phyloP scores from a whole-genome alignment of 2,797 vertebrate genomes.

The Semaprochilodus insignis region DNA sequence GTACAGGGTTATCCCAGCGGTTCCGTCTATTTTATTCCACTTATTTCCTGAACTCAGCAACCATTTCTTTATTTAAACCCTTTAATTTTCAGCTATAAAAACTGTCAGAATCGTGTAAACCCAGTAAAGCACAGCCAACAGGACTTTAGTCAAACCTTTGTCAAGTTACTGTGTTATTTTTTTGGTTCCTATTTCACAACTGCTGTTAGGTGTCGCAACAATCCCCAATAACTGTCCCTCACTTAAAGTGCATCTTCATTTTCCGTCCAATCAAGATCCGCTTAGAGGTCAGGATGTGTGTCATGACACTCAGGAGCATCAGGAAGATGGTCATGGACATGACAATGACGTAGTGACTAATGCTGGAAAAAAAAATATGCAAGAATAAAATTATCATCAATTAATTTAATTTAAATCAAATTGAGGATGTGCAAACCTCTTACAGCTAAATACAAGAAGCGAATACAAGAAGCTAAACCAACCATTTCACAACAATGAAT shows the following conservation, averaged over 20 bases:
- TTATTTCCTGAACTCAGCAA: no score
- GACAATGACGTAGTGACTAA: slow-evolving; percentile 97
- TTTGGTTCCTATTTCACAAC: background rate
- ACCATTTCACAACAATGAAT: no score
- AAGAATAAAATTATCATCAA: slow-evolving; percentile 21
- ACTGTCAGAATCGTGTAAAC: background rate
- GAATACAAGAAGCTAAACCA: no score
- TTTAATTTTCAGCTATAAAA: background rate
- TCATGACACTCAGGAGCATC: slow-evolving; percentile 91
- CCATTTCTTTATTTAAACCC: background rate
- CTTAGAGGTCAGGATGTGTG: slow-evolving; percentile 87
- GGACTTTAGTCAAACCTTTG: background rate
- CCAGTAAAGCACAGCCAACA: background rate
- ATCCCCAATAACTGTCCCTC: slow-evolving; percentile 49
- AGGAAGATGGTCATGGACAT: slow-evolving; percentile 97
- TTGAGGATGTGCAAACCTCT: no score
- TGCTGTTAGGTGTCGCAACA: background rate
- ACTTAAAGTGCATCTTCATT: slow-evolving; percentile 85
- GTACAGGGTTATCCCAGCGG: background rate
- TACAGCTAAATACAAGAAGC: no score
- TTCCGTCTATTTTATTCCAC: background rate
- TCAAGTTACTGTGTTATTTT: slow-evolving; percentile 6
- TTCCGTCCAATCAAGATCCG: slow-evolving; percentile 77
- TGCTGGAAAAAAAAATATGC: slow-evolving; percentile 79
- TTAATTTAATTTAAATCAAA: background rate